Conservation (phyloP, 2,113 vertebrate genomes). For the Abramis brama region DNA sequence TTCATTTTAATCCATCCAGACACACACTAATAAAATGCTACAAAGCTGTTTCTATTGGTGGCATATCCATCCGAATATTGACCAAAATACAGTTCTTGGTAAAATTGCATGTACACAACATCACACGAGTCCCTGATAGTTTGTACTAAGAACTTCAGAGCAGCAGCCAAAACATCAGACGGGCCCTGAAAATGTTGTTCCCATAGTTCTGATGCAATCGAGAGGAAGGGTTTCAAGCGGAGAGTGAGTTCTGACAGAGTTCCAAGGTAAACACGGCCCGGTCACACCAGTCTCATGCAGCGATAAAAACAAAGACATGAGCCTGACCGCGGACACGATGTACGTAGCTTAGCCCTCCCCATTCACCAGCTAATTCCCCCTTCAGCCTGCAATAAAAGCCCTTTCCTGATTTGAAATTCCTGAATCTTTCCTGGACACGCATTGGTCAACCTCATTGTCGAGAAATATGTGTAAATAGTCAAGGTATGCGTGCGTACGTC, state of each 20-base stretch:
- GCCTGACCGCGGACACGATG: conserved; percentile 58
- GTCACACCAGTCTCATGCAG: conserved; percentile 67
- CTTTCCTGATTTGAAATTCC: conserved; percentile 67
- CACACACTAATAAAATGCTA: neutral
- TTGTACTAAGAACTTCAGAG: neutral
- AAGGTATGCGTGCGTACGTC: conserved; percentile 50
- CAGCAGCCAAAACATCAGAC: neutral
- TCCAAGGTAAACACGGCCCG: conserved; percentile 71
- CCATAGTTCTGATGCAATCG: conserved; percentile 66
- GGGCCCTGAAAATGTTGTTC: neutral
- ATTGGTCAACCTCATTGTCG: conserved; percentile 70
- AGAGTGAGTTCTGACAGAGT: conserved; percentile 57
- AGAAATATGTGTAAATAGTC: conserved; percentile 68
- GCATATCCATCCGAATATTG: neutral
- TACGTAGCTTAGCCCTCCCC: conserved; percentile 70
- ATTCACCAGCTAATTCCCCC: conserved; percentile 77
- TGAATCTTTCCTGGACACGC: conserved; percentile 69
- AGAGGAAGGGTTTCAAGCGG: conserved; percentile 19
- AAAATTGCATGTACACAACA: neutral
- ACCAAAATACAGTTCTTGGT: neutral
- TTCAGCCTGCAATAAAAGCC: conserved; percentile 68
- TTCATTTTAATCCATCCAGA: neutral
- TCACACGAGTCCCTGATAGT: neutral
- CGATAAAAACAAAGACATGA: conserved; percentile 74
- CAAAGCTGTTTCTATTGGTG: neutral